Percentiles rank a stretch among this genome's conserved stretches.
Evolutionary conservation across 2,888 invertebrate genomes (phyloP).

Genomic region (Icerya purchasi): DNA sequence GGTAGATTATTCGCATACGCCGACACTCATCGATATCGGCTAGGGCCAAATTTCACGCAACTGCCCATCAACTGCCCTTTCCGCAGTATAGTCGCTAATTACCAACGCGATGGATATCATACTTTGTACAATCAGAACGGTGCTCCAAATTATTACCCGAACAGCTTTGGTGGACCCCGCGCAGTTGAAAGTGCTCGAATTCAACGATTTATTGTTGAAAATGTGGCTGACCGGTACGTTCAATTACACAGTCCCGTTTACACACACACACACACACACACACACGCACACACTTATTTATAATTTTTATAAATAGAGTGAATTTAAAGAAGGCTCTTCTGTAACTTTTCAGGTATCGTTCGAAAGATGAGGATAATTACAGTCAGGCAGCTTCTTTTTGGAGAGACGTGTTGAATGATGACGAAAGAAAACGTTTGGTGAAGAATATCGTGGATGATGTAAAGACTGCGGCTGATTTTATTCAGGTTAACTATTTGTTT

Average conservation of each 20-base stretch:
- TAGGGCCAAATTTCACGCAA: conserved; percentile 80
- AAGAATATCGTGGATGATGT: conserved; percentile 61
- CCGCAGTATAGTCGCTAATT: conserved; percentile 34
- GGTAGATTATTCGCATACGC: conserved; percentile 71
- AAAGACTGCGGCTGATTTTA: conserved; percentile 55
- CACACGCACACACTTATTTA: no score
- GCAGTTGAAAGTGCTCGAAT: no score
- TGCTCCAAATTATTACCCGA: conserved; percentile 88
- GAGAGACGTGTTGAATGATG: conserved; percentile 51
- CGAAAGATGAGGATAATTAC: conserved; percentile 74
- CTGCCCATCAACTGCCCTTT: conserved; percentile 91
- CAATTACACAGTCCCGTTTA: no score
- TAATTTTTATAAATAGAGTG: no score
- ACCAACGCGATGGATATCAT: conserved; percentile 76
- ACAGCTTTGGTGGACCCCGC: conserved; percentile 88
- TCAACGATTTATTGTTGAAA: no score
- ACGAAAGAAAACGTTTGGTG: conserved; percentile 45
- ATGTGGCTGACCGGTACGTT: no score
- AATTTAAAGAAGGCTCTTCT: no score
- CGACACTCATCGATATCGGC: conserved; percentile 74
- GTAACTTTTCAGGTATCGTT: conserved; percentile 40
- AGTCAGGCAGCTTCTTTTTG: conserved; percentile 64
- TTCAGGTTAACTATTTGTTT: no score
- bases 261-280: no score
- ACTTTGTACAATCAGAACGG: conserved; percentile 58